Evolutionary conservation across 2,888 invertebrate species (phyloP).

Genomic region (Mechanitis messenoides): DNA sequence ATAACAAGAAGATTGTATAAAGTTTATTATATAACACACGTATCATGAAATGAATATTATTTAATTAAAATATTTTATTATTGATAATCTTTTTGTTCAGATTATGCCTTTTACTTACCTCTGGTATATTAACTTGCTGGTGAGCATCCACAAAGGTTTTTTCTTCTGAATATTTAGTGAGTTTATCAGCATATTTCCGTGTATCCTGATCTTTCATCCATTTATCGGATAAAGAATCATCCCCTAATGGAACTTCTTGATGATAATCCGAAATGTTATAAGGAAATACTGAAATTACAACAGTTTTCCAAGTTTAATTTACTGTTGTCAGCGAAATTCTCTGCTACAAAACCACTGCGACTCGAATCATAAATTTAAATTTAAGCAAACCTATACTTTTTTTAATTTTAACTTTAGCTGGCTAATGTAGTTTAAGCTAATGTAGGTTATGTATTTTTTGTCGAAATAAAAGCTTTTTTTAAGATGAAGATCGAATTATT

Average conservation of each 20-base stretch:
- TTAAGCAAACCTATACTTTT: no score
- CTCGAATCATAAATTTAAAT: no score
- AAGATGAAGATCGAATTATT: no score
- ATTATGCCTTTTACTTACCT: constrained; percentile 11
- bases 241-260: constrained; percentile 20
- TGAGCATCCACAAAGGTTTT: constrained; percentile 8
- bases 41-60: not conserved
- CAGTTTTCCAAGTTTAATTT: not conserved
- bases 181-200: constrained; percentile 46
- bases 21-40: no score
- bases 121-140: constrained; percentile 13
- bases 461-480: no score
- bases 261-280: constrained; percentile 33
- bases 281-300: constrained; percentile 33
- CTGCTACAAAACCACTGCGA: no score
- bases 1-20: no score
- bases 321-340: no score
- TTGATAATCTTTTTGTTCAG: not conserved
- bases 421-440: no score
- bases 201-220: constrained; percentile 46
- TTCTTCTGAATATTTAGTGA: constrained; percentile 40
- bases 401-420: no score
- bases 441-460: no score
- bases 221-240: constrained; percentile 39
- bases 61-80: not conserved